Evolutionary conservation across 2,113 vertebrate genomes (phyloP), one percentile per base, ranked within the genome.

Genomic region (Callopanchax toddi): DNA sequence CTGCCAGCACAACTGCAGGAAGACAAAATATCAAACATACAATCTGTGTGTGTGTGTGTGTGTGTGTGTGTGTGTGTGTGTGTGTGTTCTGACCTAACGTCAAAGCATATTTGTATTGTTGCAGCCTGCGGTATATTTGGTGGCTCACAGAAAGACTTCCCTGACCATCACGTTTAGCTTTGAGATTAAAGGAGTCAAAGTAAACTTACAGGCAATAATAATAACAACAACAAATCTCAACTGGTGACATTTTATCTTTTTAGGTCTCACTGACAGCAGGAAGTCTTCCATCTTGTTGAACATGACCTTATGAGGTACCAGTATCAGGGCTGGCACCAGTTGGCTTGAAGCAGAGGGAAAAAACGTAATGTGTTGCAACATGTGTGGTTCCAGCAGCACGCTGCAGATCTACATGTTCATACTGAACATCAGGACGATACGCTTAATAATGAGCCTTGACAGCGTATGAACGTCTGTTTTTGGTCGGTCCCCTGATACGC

Each of bases 391-490:
- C 2, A 37, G 17, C 34, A 59, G 56, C 23, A 32, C 26, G 61
- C 66, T 43, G 40, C 34, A 68, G 64, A 56, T 74, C 50, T 50
- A 16, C 52, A 12, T 70, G 44, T 43, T 44, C 54, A 25, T 54
- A 6, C 44, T 22, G 10, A 25, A 56, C 56, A 65, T 86, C 69
- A 69, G 56, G 10, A 7, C 43, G 60, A 44, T 18, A 6, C 17
- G 44, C 18, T 60, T 20, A 0, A 15, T 80, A 81, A 86, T 74
- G 57, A 77, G 59, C 58, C 57, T 52, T 74, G 84, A 82, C 76
- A 65, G 58, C 63, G 21, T 32, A 50, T 46, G 57, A 69, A 44
- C 23, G 59, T 69, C 71, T 79, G 81, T 59, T 76, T 81, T 61
- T 44, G 40, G 63, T 77, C 56, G 50, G 66, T 79, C 68, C 65